Percentiles rank a stretch among this genome's conserved stretches.
phyloP scores from a whole-genome alignment of 2,797 vertebrate species.

The Sternotherus odoratus region DNA sequence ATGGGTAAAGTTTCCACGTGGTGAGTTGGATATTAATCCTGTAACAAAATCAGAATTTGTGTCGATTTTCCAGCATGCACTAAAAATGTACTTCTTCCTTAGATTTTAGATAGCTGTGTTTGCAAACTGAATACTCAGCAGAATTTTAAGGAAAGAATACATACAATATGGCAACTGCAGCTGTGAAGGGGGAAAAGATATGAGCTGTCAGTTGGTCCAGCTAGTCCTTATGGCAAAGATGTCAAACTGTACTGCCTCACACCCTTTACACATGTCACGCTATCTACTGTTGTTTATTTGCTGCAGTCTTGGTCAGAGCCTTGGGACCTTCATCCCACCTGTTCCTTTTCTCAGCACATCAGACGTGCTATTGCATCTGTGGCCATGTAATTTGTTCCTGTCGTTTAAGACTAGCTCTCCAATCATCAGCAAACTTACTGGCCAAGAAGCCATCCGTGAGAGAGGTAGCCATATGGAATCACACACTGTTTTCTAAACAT shows the following conservation, averaged over 20 bases:
- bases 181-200: conserved; percentile 44
- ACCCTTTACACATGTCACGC: conserved; percentile 58
- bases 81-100: background rate
- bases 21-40: background rate
- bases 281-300: conserved; percentile 50
- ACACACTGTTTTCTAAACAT: background rate
- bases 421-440: background rate
- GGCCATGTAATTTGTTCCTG: conserved; percentile 67
- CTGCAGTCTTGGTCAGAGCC: conserved; percentile 51
- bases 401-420: conserved; percentile 34
- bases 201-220: conserved; percentile 51
- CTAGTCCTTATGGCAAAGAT: conserved; percentile 63
- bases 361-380: conserved; percentile 58
- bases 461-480: conserved; percentile 56
- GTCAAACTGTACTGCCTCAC: conserved; percentile 59
- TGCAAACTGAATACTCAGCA: conserved; percentile 62
- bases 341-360: conserved; percentile 61
- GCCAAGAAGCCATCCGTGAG: conserved; percentile 52
- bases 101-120: background rate
- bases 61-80: background rate
- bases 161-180: conserved; percentile 55
- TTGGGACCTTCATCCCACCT: conserved; percentile 65
- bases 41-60: background rate
- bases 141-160: conserved; percentile 39
- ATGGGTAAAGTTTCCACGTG: background rate